Percentiles rank a stretch among this genome's conserved stretches.
Conservation (phyloP, 2,113 vertebrate species). For the Indri indri region DNA sequence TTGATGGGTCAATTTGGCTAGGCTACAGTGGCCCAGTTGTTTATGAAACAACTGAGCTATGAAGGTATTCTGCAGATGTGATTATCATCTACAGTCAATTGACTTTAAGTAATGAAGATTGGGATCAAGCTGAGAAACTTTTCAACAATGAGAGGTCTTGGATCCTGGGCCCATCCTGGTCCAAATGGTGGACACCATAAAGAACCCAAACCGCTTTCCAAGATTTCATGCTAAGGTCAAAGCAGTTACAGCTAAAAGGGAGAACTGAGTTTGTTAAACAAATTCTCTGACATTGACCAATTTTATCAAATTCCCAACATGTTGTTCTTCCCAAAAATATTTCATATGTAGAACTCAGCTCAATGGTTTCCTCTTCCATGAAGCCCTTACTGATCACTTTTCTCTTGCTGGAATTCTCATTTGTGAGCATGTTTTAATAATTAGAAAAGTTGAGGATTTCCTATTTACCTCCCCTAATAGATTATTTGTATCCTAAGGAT, state of each 20-base stretch:
- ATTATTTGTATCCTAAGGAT: not conserved
- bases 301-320: not conserved
- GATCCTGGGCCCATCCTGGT: not conserved
- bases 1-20: not conserved
- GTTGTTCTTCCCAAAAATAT: not conserved
- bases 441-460: not conserved
- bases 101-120: not conserved
- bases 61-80: not conserved
- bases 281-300: not conserved
- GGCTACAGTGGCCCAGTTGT: not conserved
- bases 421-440: too few species aligned
- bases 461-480: not conserved
- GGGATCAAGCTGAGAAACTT: not conserved
- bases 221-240: not conserved
- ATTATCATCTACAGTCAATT: not conserved
- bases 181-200: not conserved
- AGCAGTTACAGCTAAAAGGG: not conserved
- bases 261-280: not conserved
- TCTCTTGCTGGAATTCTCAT: not conserved
- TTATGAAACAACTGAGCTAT: not conserved
- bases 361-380: not conserved
- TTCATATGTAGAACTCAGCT: not conserved
- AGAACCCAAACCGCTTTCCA: not conserved
- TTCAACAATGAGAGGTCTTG: not conserved
- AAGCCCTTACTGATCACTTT: not conserved